A percentile compares a stretch with the other conserved stretches of the same genome.
phyloP scores from a whole-genome alignment of 37 sponge, comb jelly and placozoan species.

The Diacarnus erythraeanus region DNA sequence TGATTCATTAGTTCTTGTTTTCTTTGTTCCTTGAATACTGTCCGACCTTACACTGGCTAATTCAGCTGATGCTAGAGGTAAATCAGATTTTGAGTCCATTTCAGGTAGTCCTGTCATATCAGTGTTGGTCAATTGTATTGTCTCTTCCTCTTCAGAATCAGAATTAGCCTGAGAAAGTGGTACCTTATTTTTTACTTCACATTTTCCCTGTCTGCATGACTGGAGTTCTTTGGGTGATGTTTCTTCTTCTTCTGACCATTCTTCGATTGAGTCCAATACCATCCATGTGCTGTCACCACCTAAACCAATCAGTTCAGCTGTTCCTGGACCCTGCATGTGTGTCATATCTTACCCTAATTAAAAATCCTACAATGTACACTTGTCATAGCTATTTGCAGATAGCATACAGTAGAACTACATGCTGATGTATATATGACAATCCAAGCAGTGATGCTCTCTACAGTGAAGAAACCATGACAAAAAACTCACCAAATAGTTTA shows the following conservation, averaged over 20 bases:
- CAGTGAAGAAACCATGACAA: neutral
- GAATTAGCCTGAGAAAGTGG: neutral
- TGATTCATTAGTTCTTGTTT: neutral
- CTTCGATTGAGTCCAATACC: neutral
- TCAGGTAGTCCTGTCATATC: slow-evolving; percentile 14
- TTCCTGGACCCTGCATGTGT: slow-evolving; percentile 33
- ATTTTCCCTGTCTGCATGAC: neutral
- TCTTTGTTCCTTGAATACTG: neutral
- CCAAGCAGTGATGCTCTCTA: too few relatives aligned
- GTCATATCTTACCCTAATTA: too few relatives aligned
- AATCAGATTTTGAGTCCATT: neutral
- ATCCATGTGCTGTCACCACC: slow-evolving; percentile 59
- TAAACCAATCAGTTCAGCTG: slow-evolving; percentile 53
- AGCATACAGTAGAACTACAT: too few relatives aligned
- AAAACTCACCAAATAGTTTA: slow-evolving; percentile 13
- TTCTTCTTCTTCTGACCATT: too few relatives aligned
- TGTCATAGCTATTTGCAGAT: too few relatives aligned
- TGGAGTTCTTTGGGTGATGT: neutral
- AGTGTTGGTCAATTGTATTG: slow-evolving; percentile 19
- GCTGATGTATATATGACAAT: too few relatives aligned
- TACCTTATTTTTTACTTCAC: neutral
- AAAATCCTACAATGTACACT: too few relatives aligned
- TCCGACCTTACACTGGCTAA: neutral
- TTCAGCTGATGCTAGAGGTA: neutral
- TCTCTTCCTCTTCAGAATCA: slow-evolving; percentile 52